These are phyloP conservation scores for Coreius guichenoti DNA, from an alignment of 2,797 vertebrate genomes.

Conservation along the genomic window DNA sequence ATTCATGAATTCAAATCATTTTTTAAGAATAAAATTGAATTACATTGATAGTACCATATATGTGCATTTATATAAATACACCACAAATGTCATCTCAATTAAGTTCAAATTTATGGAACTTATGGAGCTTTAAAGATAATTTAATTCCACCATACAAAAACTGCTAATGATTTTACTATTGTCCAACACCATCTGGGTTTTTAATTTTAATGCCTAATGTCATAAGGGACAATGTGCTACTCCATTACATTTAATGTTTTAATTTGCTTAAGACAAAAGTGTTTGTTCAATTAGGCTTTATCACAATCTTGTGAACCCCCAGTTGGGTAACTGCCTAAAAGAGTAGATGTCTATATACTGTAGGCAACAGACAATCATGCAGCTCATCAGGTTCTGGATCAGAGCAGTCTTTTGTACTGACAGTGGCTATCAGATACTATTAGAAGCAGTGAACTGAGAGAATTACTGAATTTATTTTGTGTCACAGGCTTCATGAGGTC, in stretches of 20 bases:
- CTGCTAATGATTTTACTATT: neutral
- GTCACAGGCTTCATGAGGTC: slow-evolving; percentile 1
- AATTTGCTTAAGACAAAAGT: neutral
- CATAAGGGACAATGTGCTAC: neutral
- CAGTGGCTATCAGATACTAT: neutral
- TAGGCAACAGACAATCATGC: neutral
- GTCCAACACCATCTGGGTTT: neutral
- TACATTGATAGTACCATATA: neutral
- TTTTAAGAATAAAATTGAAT: neutral
- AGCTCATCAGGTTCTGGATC: neutral
- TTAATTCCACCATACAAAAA: neutral
- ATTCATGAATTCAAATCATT: too few relatives aligned
- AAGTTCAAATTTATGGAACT: neutral
- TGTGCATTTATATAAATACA: neutral
- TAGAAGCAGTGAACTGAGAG: slow-evolving; percentile 2
- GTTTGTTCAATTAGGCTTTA: neutral
- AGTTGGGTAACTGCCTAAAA: neutral
- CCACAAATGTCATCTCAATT: neutral
- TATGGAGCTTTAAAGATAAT: neutral
- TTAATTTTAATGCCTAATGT: neutral
- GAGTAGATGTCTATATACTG: neutral
- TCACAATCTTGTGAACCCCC: neutral
- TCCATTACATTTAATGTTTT: neutral
- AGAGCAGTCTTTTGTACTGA: slow-evolving; percentile 14
- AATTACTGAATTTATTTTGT: neutral